These are phyloP conservation scores for Himalopsyche kuldschensis DNA, from an alignment of 2,888 invertebrate genomes.

Conservation along the genomic window DNA sequence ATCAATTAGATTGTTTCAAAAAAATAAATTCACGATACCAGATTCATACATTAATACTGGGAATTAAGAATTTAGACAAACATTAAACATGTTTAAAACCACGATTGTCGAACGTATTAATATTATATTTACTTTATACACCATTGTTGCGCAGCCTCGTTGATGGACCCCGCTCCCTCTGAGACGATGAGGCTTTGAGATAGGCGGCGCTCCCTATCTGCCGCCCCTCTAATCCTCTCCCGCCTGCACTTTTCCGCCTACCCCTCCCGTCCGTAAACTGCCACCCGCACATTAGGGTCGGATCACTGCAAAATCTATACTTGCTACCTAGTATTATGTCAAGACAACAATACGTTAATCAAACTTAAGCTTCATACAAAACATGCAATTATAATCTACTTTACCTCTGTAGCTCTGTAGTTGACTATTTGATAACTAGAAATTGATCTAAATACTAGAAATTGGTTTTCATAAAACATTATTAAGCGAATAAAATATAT, in stretches of 20 bases:
- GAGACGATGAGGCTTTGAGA: constrained; percentile 31
- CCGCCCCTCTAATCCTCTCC: constrained; percentile 10
- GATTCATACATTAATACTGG: too few relatives aligned
- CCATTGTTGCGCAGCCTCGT: neutral
- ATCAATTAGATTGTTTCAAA: too few relatives aligned
- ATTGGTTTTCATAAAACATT: too few relatives aligned
- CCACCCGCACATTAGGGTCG: constrained; percentile 5
- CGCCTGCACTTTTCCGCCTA: constrained; percentile 5
- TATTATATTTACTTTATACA: too few relatives aligned
- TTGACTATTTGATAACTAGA: too few relatives aligned
- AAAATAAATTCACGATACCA: too few relatives aligned
- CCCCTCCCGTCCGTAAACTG: neutral
- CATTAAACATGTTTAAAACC: too few relatives aligned
- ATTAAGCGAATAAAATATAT: too few relatives aligned
- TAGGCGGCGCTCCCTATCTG: constrained; percentile 22
- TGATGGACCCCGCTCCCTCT: constrained; percentile 26
- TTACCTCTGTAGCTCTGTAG: neutral
- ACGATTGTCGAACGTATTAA: too few relatives aligned
- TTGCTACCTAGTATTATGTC: neutral
- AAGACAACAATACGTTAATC: neutral
- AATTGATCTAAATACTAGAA: too few relatives aligned
- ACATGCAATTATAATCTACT: neutral
- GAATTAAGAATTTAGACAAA: too few relatives aligned
- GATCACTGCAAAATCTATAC: constrained; percentile 1
- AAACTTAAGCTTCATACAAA: neutral